Base-by-base conservation (phyloP, 2,888 invertebrate genomes). In the Macrosiphum euphorbiae region DNA sequence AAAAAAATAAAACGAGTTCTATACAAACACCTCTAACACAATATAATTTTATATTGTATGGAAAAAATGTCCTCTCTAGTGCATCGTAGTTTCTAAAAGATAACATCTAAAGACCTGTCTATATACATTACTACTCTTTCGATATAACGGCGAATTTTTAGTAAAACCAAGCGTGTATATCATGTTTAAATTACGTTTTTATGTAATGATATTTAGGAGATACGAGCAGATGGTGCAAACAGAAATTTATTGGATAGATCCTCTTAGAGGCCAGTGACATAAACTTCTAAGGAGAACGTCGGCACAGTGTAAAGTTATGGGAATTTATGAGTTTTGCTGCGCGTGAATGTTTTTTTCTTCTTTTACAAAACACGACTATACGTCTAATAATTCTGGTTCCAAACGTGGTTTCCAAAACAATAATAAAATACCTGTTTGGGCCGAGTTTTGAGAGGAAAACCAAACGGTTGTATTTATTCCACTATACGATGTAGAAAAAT, bases 351-450 rank as follows among this genome's bases (percentile, higher is more conserved):
- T 91, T 87, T 87, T 61, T 92, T 92, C 41, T 78, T 84, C 26
- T 84, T 16, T 4, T 78, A 35, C 78, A 50, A 86, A 87, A 50
- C 92, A 92, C 47, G 61, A 35, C 58, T 26, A 10, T 50, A 50
- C 7, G 86, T 86, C 86, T 61, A 87, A 92, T 87, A 86, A 61
- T 92, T 86, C 61, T 50, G 86, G 92, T 92, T 61, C 47, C 58
- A 44, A 78, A 41, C 28, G 87, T 16, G 88, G 41, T 67, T 88
- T 88, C 52, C 10, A 78, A 88, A 88, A 92, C 88, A 67, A 92
- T 92, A 92, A 92, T 92, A 92, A 92, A 92, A 92, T 87, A 92
- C 88, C 52, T 41, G 92, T 88, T 88, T 92, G 41, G 41, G 28
- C 13, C 26, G 87, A 67, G 67, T 92, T 88, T 88, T 7, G 44